Conservation (phyloP, 2,797 vertebrate genomes). For the Sebastes oblongus region DNA sequence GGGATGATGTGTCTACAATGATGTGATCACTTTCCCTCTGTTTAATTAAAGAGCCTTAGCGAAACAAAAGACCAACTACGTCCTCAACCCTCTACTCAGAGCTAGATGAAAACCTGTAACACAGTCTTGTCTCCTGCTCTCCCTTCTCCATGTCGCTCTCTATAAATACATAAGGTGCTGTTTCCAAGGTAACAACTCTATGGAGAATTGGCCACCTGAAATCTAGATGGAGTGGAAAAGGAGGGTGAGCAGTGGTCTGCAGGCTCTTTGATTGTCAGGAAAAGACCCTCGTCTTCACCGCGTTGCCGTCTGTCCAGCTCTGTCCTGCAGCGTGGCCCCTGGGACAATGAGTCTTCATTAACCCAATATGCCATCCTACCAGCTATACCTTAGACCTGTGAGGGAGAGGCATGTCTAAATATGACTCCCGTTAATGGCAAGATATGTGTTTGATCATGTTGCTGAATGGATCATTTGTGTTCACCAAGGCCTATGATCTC, state of each 20-base stretch:
- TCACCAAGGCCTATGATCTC: too few species aligned
- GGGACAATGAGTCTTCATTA: slow-evolving; percentile 4
- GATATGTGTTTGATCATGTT: background rate
- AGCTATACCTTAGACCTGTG: background rate
- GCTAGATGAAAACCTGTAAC: slow-evolving; percentile 25
- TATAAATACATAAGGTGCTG: slow-evolving; percentile 86
- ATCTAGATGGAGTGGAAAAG: slow-evolving; percentile 60
- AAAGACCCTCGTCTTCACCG: slow-evolving; percentile 19
- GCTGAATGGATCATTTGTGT: background rate
- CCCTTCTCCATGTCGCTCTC: slow-evolving; percentile 56
- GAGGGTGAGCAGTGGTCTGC: slow-evolving; percentile 43
- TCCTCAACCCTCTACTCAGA: background rate
- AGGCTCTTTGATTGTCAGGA: slow-evolving; percentile 12
- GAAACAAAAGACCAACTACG: background rate
- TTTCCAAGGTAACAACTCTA: slow-evolving; percentile 86
- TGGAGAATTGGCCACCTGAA: slow-evolving; percentile 81
- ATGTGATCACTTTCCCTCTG: background rate
- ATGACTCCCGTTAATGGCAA: background rate
- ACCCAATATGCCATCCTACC: background rate
- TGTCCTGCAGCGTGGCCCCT: background rate
- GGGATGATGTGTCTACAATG: background rate
- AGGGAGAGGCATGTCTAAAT: background rate
- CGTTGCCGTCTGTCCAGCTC: background rate
- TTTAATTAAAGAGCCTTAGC: background rate
- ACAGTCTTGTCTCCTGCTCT: slow-evolving; percentile 34